Conservation (phyloP, 2,113 vertebrate species). For the Pteropus alecto region DNA sequence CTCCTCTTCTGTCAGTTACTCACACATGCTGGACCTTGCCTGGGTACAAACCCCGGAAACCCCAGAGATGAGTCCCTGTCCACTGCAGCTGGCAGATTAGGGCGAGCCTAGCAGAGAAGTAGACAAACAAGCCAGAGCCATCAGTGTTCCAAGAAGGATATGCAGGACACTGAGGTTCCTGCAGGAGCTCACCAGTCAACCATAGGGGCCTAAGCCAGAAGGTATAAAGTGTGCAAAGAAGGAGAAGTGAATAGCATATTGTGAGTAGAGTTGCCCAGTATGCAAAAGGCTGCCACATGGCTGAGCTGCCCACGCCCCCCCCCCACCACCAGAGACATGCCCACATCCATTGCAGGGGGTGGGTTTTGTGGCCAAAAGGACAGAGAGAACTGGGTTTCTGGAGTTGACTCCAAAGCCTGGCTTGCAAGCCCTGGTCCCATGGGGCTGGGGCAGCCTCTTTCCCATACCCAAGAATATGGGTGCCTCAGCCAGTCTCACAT, state of each 20-base stretch:
- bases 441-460: too few relatives aligned
- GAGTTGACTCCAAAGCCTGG: neutral
- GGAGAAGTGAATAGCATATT: neutral
- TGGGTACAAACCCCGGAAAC: accelerated
- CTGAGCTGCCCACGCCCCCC: neutral
- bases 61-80: neutral
- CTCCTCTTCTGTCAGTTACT: neutral
- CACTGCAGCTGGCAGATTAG: neutral
- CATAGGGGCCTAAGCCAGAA: neutral
- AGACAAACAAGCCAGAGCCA: neutral
- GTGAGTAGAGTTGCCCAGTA: neutral
- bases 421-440: neutral
- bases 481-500: neutral
- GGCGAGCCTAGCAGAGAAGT: neutral
- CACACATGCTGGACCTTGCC: neutral
- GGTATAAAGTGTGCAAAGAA: neutral
- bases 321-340: neutral
- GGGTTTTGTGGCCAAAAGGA: neutral
- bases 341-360: neutral
- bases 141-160: neutral
- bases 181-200: neutral
- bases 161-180: neutral
- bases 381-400: neutral
- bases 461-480: neutral
- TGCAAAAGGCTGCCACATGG: neutral